A percentile compares a stretch with the other conserved stretches of the same genome.
phyloP scores from a whole-genome alignment of 2,888 invertebrate genomes.

The Chirona hameri region DNA sequence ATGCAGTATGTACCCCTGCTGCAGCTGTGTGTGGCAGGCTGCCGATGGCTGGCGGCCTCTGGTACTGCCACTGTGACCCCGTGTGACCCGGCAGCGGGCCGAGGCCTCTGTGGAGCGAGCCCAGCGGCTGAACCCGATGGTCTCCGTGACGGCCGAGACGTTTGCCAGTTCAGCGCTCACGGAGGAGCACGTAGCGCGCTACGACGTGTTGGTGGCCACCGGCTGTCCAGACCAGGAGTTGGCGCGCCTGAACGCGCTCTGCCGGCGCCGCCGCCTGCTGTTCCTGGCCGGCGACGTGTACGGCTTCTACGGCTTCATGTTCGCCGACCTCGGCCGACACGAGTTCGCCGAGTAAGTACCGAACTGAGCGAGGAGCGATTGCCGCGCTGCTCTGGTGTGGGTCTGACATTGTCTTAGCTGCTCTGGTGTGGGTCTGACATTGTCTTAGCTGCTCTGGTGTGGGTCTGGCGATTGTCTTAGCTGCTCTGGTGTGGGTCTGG shows the following conservation, averaged over 20 bases:
- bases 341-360: conserved; percentile 68
- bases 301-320: conserved; percentile 89
- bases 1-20: no score
- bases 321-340: conserved; percentile 81
- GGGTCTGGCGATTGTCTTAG: no score
- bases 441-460: no score
- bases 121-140: conserved; percentile 88
- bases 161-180: conserved; percentile 59
- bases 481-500: no score
- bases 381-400: no score
- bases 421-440: no score
- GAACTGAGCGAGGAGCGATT: not conserved
- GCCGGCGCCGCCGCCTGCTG: conserved; percentile 56
- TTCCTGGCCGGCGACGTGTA: conserved; percentile 88
- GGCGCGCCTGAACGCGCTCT: conserved; percentile 69
- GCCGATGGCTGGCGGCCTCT: not conserved
- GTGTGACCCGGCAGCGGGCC: conserved; percentile 60
- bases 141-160: conserved; percentile 61
- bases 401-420: no score
- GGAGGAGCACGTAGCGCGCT: conserved; percentile 65
- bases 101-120: conserved; percentile 74
- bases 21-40: not conserved
- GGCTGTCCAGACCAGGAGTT: conserved; percentile 68
- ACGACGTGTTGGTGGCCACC: conserved; percentile 74
- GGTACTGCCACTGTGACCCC: not conserved